Conservation (phyloP, 2,797 vertebrate genomes). For the Sebastiscus tertius region DNA sequence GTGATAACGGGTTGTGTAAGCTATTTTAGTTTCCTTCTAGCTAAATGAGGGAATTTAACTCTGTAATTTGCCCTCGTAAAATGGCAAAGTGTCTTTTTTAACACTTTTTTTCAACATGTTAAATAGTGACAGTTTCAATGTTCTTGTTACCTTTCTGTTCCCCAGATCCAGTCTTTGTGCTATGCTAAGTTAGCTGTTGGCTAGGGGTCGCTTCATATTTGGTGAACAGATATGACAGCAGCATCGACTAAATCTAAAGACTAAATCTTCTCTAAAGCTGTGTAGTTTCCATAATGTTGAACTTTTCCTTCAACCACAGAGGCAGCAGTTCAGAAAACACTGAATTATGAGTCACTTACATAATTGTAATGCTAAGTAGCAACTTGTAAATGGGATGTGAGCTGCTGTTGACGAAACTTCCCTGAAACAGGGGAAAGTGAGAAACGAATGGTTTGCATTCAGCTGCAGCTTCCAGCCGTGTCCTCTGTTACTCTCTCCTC, state of each 20-base stretch:
- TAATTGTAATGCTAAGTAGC: neutral
- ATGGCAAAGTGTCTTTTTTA: too few relatives aligned
- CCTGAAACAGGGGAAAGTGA: constrained; percentile 4
- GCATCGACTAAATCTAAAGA: too few relatives aligned
- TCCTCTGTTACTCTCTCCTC: constrained; percentile 8
- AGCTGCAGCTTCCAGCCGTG: neutral
- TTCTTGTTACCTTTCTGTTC: neutral
- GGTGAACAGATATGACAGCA: neutral
- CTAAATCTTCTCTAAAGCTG: too few relatives aligned
- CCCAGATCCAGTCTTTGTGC: too few relatives aligned
- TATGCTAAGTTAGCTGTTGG: neutral
- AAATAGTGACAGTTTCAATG: too few relatives aligned
- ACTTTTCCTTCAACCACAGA: too few relatives aligned
- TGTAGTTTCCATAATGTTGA: too few relatives aligned
- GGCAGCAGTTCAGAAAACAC: neutral
- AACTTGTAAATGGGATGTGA: neutral
- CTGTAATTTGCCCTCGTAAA: too few relatives aligned
- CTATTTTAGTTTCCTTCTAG: too few relatives aligned
- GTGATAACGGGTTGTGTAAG: too few relatives aligned
- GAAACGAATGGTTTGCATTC: constrained; percentile 6
- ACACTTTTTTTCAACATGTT: too few relatives aligned
- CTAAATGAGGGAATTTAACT: too few relatives aligned
- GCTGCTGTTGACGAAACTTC: neutral
- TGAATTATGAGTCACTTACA: neutral
- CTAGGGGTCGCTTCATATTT: neutral